Evolutionary conservation across 1,140 invertebrate species (phyloP).

Genomic region (Drosophila baimaii): DNA sequence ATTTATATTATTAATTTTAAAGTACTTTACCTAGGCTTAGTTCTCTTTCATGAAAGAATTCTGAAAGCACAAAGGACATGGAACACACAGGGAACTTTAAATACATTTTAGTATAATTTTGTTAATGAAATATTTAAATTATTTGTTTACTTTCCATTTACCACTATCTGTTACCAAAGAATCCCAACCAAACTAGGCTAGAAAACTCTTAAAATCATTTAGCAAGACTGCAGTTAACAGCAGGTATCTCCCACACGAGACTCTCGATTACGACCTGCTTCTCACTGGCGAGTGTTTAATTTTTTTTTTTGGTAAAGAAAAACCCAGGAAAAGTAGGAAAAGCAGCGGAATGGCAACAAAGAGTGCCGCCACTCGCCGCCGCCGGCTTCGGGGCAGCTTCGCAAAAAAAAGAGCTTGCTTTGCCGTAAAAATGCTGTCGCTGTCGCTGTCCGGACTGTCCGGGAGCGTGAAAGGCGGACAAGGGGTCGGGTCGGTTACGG

Average conservation of each 20-base stretch:
- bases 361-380: conserved; percentile 21
- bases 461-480: conserved; percentile 25
- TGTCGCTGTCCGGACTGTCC: conserved; percentile 39
- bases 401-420: conserved; percentile 31
- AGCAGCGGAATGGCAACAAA: conserved; percentile 31
- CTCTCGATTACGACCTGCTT: conserved; percentile 7
- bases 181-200: no score
- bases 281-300: conserved; percentile 13
- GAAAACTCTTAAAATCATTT: background rate
- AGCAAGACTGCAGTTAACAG: background rate
- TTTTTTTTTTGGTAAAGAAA: conserved; percentile 14
- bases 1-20: background rate
- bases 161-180: background rate
- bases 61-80: no score
- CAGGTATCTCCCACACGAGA: conserved; percentile 8
- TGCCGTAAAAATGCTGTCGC: conserved; percentile 56
- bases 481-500: conserved; percentile 7
- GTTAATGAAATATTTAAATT: background rate
- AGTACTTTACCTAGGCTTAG: no score
- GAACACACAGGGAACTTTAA: background rate
- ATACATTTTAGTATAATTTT: background rate
- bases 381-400: conserved; percentile 19
- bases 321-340: conserved; percentile 4
- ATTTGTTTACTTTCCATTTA: background rate
- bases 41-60: background rate